Conservation (phyloP, 2,797 vertebrate genomes). For the Spinus olivaceus region DNA sequence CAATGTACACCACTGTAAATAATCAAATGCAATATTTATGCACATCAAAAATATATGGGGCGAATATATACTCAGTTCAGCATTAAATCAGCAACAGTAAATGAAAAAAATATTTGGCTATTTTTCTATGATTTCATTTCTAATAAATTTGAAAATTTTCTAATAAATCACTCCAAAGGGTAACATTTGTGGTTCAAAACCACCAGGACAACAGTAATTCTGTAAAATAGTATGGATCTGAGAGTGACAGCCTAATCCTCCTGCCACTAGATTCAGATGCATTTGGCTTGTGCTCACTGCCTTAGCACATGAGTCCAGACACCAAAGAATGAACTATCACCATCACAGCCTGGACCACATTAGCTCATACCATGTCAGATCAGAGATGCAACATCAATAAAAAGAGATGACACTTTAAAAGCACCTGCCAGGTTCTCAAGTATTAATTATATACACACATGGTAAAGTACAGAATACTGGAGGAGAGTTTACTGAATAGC, state of each 20-base stretch:
- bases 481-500: not conserved
- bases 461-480: constrained; percentile 46
- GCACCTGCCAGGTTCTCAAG: not conserved
- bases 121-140: not conserved
- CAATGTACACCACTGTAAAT: constrained; percentile 35
- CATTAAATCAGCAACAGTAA: constrained; percentile 30
- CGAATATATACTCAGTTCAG: constrained; percentile 10
- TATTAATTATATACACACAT: constrained; percentile 18
- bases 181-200: not conserved
- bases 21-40: constrained; percentile 36
- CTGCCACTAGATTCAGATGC: not conserved
- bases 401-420: constrained; percentile 36
- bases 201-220: constrained; percentile 23
- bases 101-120: constrained; percentile 13
- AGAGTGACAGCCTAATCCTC: not conserved
- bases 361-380: not conserved
- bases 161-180: not conserved
- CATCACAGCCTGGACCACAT: not conserved
- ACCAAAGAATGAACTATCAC: not conserved
- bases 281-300: constrained; percentile 5
- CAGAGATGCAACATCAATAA: constrained; percentile 14
- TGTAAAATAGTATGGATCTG: constrained; percentile 2
- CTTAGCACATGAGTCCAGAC: not conserved
- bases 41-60: constrained; percentile 38
- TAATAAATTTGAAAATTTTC: not conserved